Evolutionary conservation across 2,797 vertebrate genomes (phyloP).

Genomic region (Nothura maculosa): DNA sequence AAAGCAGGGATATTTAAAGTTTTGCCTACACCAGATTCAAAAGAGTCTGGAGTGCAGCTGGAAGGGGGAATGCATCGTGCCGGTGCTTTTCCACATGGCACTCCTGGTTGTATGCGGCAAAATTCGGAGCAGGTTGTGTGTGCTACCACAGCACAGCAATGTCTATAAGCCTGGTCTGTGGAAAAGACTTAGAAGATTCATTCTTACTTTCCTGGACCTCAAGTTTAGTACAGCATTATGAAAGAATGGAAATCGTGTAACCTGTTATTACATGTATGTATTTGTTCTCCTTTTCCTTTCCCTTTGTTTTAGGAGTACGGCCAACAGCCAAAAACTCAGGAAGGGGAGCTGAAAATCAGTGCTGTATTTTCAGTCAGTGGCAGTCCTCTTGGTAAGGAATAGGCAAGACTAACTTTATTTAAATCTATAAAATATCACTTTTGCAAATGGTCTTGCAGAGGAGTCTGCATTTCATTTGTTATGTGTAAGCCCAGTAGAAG

Average conservation of each 20-base stretch:
- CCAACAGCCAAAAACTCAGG: slow-evolving; percentile 88
- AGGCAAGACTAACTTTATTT: slow-evolving; percentile 42
- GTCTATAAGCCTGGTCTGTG: neutral
- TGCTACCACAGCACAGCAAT: neutral
- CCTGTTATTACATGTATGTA: slow-evolving; percentile 58
- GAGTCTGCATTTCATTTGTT: neutral
- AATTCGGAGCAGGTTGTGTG: neutral
- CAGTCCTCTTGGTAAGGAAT: slow-evolving; percentile 82
- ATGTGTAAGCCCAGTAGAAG: neutral
- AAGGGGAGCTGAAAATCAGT: slow-evolving; percentile 94
- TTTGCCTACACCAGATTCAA: neutral
- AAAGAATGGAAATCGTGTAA: neutral
- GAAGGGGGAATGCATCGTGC: neutral
- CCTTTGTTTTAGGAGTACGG: slow-evolving; percentile 86
- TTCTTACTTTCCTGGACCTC: neutral
- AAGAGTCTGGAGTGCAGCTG: neutral
- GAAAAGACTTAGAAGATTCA: neutral
- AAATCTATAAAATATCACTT: slow-evolving; percentile 6
- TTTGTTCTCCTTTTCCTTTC: slow-evolving; percentile 71
- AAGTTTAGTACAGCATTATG: neutral
- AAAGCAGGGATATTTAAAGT: neutral
- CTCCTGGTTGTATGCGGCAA: neutral
- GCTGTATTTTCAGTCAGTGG: slow-evolving; percentile 94
- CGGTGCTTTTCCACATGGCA: fast-evolving
- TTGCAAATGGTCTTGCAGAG: neutral